Evolutionary conservation across 2,113 vertebrate genomes (phyloP).

Genomic region (Mesitornis unicolor): DNA sequence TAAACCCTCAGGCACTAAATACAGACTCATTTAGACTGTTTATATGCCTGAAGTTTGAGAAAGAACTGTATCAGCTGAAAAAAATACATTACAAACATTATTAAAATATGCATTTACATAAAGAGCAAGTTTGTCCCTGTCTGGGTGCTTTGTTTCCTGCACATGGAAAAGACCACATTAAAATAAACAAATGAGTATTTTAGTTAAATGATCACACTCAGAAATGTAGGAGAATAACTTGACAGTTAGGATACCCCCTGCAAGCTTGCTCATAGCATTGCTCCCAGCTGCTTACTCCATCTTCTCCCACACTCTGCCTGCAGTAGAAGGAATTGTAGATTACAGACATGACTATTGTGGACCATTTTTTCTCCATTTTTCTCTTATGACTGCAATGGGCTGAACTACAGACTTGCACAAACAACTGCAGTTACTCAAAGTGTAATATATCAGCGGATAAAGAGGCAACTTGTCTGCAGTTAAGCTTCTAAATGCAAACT

Average conservation of each 20-base stretch:
- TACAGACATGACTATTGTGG: background rate
- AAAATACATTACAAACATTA: background rate
- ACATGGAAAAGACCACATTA: slow-evolving; percentile 34
- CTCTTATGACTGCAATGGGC: background rate
- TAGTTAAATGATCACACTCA: slow-evolving; percentile 39
- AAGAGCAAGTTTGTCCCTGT: slow-evolving; percentile 42
- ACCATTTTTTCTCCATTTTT: background rate
- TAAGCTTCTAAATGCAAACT: background rate
- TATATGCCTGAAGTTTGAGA: slow-evolving; percentile 45
- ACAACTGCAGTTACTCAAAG: background rate
- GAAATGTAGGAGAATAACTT: slow-evolving; percentile 23
- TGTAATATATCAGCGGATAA: background rate
- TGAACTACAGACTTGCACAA: background rate
- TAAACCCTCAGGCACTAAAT: slow-evolving; percentile 43
- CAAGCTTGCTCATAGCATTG: slow-evolving; percentile 3
- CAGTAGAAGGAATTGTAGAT: background rate
- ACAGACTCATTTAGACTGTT: slow-evolving; percentile 24
- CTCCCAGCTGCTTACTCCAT: background rate
- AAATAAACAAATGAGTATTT: slow-evolving; percentile 61
- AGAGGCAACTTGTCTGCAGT: background rate
- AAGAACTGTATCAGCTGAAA: slow-evolving; percentile 1
- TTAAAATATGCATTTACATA: slow-evolving; percentile 50
- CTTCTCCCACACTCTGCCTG: slow-evolving; percentile 43
- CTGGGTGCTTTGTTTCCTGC: slow-evolving; percentile 7
- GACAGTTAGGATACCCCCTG: background rate